A percentile compares a stretch with the other conserved stretches of the same genome.
Conservation (phyloP, 2,797 vertebrate species). For the Neosilurus hyrtlii region DNA sequence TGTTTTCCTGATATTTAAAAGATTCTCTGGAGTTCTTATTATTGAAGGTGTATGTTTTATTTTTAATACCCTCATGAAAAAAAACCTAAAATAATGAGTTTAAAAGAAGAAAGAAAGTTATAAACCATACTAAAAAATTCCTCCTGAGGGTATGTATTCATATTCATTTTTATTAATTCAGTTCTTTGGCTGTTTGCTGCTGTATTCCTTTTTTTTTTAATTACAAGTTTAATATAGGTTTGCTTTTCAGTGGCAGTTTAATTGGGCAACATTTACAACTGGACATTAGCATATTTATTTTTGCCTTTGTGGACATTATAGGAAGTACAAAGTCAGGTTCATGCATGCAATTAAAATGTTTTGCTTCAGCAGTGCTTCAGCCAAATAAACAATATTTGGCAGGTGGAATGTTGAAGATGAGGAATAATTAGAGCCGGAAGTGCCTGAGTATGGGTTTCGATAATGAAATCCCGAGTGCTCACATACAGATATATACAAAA, state of each 20-base stretch:
- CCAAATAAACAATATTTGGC: slow-evolving; percentile 1
- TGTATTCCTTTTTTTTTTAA: background rate
- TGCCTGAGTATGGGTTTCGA: background rate
- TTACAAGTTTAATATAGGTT: background rate
- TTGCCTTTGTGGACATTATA: background rate
- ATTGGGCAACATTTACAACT: background rate
- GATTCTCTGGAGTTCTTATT: background rate
- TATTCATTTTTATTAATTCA: too few relatives aligned
- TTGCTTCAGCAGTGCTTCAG: slow-evolving; percentile 13
- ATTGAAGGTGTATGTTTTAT: background rate
- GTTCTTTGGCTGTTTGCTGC: too few relatives aligned
- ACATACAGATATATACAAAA: background rate
- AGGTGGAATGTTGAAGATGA: slow-evolving; percentile 16
- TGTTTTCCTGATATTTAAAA: background rate
- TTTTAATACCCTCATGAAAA: background rate
- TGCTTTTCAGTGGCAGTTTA: background rate
- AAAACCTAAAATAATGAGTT: background rate
- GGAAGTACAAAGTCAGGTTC: slow-evolving; percentile 10
- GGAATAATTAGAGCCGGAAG: slow-evolving; percentile 33
- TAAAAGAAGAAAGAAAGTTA: background rate
- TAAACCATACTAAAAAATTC: background rate
- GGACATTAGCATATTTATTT: background rate
- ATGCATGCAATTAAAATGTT: slow-evolving; percentile 32
- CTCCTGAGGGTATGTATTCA: background rate
- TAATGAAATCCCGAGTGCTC: background rate